Percentiles rank a stretch among this genome's conserved stretches.
Evolutionary conservation across 2,797 vertebrate genomes (phyloP).

Genomic region (Coccyzus lansbergi): DNA sequence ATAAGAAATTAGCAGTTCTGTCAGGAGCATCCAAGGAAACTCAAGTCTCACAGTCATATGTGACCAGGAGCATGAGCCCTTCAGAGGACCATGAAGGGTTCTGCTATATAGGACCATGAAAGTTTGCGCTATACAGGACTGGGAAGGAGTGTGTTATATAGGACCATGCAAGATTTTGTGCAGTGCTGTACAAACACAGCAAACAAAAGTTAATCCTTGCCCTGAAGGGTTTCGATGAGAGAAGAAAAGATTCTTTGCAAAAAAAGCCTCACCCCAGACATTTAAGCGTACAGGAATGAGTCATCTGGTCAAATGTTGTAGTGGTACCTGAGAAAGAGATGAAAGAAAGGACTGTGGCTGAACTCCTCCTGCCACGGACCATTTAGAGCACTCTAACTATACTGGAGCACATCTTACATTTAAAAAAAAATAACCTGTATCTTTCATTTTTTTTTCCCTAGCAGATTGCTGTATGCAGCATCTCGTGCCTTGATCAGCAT

Average conservation of each 20-base stretch:
- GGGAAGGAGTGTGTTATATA: background rate
- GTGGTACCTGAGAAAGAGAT: slow-evolving; percentile 38
- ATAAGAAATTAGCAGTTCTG: background rate
- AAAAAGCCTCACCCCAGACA: slow-evolving; percentile 60
- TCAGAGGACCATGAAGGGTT: background rate
- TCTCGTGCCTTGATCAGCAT: background rate
- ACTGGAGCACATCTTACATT: background rate
- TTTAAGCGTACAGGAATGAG: slow-evolving; percentile 1
- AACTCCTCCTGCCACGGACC: background rate
- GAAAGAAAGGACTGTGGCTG: background rate
- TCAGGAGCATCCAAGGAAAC: background rate
- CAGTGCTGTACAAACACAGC: slow-evolving; percentile 31
- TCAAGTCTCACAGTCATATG: background rate
- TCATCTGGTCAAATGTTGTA: slow-evolving; percentile 22
- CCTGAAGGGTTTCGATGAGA: slow-evolving; percentile 9
- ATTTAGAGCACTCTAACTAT: background rate
- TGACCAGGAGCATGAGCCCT: background rate
- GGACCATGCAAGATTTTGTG: background rate
- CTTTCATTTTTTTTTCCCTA: background rate
- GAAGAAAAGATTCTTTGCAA: slow-evolving; percentile 47
- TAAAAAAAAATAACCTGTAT: too few species aligned
- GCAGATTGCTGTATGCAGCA: background rate
- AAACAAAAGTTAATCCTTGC: slow-evolving; percentile 62
- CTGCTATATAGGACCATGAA: background rate
- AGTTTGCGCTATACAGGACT: background rate